A percentile compares a stretch with the other conserved stretches of the same genome.
These are phyloP conservation scores for Hepsetus odoe DNA, from an alignment of 2,113 vertebrate genomes.

Conservation along the genomic window DNA sequence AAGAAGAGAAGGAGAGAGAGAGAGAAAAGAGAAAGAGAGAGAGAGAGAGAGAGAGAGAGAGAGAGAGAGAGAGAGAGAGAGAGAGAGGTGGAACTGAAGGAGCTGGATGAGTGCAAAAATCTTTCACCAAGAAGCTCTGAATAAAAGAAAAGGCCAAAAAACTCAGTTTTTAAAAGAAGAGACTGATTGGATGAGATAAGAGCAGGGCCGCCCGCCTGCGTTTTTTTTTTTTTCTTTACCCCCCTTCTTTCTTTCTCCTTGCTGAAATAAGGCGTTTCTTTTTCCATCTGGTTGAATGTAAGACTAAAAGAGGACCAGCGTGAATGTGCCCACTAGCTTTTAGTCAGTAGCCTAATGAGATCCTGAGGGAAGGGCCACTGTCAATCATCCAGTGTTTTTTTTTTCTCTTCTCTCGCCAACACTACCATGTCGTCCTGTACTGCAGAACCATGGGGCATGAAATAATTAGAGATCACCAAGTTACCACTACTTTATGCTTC, in stretches of 20 bases:
- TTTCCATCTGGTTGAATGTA: slow-evolving; percentile 74
- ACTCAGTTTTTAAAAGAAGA: slow-evolving; percentile 64
- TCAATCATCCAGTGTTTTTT: slow-evolving; percentile 70
- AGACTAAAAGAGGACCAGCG: slow-evolving; percentile 76
- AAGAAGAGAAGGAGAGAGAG: slow-evolving; percentile 49
- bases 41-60: slow-evolving; percentile 9
- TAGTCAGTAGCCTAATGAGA: slow-evolving; percentile 83
- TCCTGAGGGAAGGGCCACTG: slow-evolving; percentile 79
- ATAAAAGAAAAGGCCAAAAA: slow-evolving; percentile 69
- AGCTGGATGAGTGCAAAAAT: slow-evolving; percentile 61
- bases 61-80: slow-evolving; percentile 43
- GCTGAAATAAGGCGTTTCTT: slow-evolving; percentile 71
- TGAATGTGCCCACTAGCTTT: slow-evolving; percentile 80
- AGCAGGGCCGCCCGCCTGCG: slow-evolving; percentile 54
- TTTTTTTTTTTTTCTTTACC: slow-evolving; percentile 62
- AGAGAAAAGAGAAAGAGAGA: slow-evolving; percentile 30
- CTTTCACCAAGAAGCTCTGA: slow-evolving; percentile 63
- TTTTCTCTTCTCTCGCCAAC: slow-evolving; percentile 59
- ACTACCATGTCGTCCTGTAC: slow-evolving; percentile 65
- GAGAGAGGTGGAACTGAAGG: slow-evolving; percentile 63
- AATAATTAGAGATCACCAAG: slow-evolving; percentile 79
- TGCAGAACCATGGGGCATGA: slow-evolving; percentile 77
- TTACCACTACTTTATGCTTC: slow-evolving; percentile 53
- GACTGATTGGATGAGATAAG: slow-evolving; percentile 77
- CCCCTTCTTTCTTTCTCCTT: slow-evolving; percentile 44